Conservation (phyloP, 2,113 vertebrate species). For the Myotis brandtii region DNA sequence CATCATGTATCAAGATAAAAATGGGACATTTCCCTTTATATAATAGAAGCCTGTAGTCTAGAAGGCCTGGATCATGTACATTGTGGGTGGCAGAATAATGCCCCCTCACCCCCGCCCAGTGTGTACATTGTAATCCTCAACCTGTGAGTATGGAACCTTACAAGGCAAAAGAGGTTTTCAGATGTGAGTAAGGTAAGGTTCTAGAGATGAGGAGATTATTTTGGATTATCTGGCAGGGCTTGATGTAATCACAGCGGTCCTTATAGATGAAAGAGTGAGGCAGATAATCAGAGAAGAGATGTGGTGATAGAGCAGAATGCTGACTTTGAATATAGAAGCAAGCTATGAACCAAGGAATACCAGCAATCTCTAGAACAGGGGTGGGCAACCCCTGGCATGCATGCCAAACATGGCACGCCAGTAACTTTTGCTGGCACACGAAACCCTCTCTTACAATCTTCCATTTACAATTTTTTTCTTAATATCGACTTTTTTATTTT, state of each 20-base stretch:
- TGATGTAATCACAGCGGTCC: not conserved
- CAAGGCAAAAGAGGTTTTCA: not conserved
- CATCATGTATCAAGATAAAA: not conserved
- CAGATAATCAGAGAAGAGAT: not conserved
- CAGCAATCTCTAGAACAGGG: not conserved
- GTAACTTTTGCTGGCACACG: too few relatives aligned
- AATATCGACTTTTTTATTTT: too few relatives aligned
- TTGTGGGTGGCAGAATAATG: not conserved
- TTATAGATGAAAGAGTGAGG: not conserved
- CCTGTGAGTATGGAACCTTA: not conserved
- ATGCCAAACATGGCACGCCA: too few relatives aligned
- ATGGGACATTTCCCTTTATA: not conserved
- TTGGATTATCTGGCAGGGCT: not conserved
- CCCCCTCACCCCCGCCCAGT: not conserved
- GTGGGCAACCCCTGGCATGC: too few relatives aligned
- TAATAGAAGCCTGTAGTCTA: not conserved
- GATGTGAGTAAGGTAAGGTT: not conserved
- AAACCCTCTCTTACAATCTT: too few relatives aligned
- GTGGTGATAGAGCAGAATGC: not conserved
- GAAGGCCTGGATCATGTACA: not conserved
- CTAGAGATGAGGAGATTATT: not conserved
- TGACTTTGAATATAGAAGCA: not conserved
- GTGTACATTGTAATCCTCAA: not conserved
- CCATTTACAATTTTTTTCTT: too few relatives aligned
- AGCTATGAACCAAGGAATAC: not conserved